A percentile compares a stretch with the other conserved stretches of the same genome.
These are phyloP conservation scores for Chiloscyllium plagiosum DNA, from an alignment of 2,113 vertebrate species.

Conservation along the genomic window DNA sequence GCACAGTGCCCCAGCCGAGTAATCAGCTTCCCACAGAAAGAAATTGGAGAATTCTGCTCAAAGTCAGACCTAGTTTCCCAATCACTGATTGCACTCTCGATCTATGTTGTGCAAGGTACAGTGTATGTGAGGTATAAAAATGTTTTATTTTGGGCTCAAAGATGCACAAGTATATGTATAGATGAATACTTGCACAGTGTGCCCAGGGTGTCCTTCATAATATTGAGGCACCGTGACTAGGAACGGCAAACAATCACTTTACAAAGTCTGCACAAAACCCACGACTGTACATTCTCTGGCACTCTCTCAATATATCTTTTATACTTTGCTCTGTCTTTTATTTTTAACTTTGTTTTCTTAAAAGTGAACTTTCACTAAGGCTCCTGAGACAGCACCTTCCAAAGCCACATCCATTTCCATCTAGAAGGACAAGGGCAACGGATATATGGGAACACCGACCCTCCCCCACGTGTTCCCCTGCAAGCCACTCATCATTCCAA, in stretches of 20 bases:
- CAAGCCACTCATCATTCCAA: too few species aligned
- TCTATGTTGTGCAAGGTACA: background rate
- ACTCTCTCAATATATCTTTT: background rate
- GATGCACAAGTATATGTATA: background rate
- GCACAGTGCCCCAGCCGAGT: background rate
- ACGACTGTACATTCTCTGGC: background rate
- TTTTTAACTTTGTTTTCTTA: background rate
- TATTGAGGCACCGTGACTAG: background rate
- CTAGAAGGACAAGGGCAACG: too few species aligned
- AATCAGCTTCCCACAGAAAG: background rate
- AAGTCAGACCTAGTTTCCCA: background rate
- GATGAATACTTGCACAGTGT: background rate
- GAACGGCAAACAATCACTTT: background rate
- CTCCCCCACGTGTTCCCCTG: too few species aligned
- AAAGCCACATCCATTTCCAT: too few species aligned
- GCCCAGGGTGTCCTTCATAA: background rate
- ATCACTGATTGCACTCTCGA: background rate
- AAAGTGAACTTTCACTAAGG: too few species aligned
- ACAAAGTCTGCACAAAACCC: background rate
- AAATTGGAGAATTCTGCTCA: background rate
- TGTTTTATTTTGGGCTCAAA: background rate
- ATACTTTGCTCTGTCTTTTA: background rate
- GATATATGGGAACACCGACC: too few species aligned
- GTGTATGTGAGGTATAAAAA: background rate
- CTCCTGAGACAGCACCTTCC: too few species aligned